phyloP scores from a whole-genome alignment of 2,113 vertebrate species.

The Ramphastos sulfuratus region DNA sequence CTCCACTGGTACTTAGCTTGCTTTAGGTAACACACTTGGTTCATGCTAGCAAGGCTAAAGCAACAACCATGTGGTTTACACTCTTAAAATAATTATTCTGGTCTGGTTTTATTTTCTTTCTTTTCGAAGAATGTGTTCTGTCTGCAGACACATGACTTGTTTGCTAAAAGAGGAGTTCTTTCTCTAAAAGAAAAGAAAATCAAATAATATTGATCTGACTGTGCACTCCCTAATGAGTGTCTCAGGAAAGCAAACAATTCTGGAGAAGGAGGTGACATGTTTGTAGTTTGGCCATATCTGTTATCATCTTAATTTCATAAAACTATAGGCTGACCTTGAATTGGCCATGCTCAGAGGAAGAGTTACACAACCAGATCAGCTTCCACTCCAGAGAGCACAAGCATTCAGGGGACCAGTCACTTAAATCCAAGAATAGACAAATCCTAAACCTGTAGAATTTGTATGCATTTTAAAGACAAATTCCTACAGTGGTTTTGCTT shows the following conservation, averaged over 20 bases:
- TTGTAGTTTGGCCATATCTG: neutral
- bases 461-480: neutral
- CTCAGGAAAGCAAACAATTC: neutral
- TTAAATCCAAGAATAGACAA: neutral
- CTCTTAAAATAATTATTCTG: neutral
- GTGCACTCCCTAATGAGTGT: neutral
- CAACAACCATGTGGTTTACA: neutral
- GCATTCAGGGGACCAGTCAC: neutral
- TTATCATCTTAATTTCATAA: neutral
- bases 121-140: neutral
- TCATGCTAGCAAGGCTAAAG: neutral
- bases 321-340: constrained; percentile 4
- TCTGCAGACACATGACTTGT: neutral
- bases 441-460: neutral
- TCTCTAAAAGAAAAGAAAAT: constrained; percentile 13
- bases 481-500: neutral
- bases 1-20: neutral
- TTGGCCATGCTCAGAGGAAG: neutral
- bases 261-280: neutral
- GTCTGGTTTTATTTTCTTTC: neutral
- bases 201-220: constrained; percentile 37
- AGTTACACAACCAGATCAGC: neutral
- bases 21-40: neutral
- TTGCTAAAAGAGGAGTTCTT: neutral
- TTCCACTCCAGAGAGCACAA: neutral